Evolutionary conservation across 2,113 vertebrate species (phyloP).

Genomic region (Pitta sordida): DNA sequence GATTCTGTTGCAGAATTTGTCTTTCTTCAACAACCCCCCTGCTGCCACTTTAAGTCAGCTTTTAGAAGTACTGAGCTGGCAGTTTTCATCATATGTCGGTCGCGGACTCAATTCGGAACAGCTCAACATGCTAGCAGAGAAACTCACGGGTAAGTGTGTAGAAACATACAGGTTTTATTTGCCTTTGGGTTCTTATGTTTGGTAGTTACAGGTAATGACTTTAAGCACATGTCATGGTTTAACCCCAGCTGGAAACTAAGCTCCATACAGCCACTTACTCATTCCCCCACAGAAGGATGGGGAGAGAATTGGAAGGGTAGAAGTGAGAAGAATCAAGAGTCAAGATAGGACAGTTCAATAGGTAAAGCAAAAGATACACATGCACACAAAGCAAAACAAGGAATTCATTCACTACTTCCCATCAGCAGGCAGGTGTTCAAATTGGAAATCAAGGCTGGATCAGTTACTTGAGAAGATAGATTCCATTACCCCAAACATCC

Average conservation of each 20-base stretch:
- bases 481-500: background rate
- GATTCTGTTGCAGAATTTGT: slow-evolving; percentile 82
- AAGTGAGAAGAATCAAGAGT: background rate
- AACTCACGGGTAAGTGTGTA: slow-evolving; percentile 81
- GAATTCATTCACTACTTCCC: background rate
- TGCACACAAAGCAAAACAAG: background rate
- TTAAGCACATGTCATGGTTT: background rate
- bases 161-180: background rate
- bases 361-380: background rate
- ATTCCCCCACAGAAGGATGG: background rate
- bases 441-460: background rate
- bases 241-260: background rate
- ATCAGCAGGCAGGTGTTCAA: background rate
- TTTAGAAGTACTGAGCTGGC: slow-evolving; percentile 94
- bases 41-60: slow-evolving; percentile 87
- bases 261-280: background rate
- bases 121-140: slow-evolving; percentile 90
- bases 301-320: background rate
- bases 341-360: background rate
- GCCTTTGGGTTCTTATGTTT: background rate
- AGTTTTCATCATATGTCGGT: slow-evolving; percentile 89
- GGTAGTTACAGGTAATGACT: background rate
- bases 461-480: background rate
- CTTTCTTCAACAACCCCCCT: slow-evolving; percentile 89
- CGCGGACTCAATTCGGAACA: slow-evolving; percentile 92